These are phyloP conservation scores for Xiphorhynchus elegans DNA, from an alignment of 2,113 vertebrate genomes.

Conservation along the genomic window DNA sequence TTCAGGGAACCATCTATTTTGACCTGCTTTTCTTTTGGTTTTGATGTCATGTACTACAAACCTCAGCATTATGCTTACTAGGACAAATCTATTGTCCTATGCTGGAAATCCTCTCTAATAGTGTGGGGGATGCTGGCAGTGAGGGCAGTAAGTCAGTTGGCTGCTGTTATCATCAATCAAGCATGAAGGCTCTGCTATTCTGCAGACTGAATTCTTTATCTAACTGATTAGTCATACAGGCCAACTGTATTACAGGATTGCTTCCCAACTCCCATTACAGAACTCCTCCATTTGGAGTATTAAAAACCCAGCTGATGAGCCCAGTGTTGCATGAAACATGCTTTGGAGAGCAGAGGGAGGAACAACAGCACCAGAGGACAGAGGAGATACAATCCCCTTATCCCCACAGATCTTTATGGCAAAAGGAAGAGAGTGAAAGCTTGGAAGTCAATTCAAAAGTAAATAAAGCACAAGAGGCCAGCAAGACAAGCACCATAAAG, in stretches of 20 bases:
- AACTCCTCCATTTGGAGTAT: neutral
- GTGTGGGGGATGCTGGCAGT: neutral
- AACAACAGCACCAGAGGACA: neutral
- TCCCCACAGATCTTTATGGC: neutral
- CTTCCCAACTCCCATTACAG: neutral
- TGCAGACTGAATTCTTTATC: conserved; percentile 52
- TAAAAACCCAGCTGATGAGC: conserved; percentile 8
- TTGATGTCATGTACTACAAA: neutral
- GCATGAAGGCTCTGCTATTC: conserved; percentile 49
- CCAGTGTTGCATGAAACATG: neutral
- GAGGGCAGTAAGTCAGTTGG: conserved; percentile 54
- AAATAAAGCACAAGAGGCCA: conserved; percentile 27
- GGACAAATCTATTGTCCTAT: conserved; percentile 34
- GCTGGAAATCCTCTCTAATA: conserved; percentile 35
- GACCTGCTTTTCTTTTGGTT: conserved; percentile 39
- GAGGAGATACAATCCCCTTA: neutral
- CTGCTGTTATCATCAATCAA: conserved; percentile 63
- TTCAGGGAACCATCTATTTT: neutral
- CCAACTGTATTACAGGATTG: conserved; percentile 14
- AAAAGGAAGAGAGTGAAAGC: neutral
- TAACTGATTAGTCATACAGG: conserved; percentile 61
- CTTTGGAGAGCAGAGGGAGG: neutral
- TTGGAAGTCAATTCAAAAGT: conserved; percentile 11
- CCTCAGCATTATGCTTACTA: neutral
- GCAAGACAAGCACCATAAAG: neutral